Percentiles rank a stretch among this genome's conserved stretches.
These are phyloP conservation scores for Stictonetta naevosa DNA, from an alignment of 2,113 vertebrate genomes.

Conservation along the genomic window DNA sequence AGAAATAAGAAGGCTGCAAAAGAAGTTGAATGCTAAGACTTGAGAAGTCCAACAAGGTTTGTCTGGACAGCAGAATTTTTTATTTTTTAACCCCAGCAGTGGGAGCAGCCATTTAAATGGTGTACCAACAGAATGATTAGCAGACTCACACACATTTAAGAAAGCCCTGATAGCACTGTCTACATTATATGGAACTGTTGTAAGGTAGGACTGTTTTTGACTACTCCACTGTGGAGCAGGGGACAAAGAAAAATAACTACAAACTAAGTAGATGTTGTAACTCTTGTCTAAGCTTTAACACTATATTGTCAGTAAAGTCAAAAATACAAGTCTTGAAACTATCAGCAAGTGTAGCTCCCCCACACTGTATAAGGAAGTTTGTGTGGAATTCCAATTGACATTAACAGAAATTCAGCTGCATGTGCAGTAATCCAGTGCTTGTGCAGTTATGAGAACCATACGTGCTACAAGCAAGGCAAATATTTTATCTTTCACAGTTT, in stretches of 20 bases:
- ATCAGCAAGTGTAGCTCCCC: not conserved
- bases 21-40: not conserved
- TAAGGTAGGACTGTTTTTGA: not conserved
- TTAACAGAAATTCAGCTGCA: not conserved
- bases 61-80: not conserved
- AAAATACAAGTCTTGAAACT: not conserved
- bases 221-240: not conserved
- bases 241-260: not conserved
- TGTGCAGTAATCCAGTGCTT: not conserved
- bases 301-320: not conserved
- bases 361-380: not conserved
- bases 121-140: not conserved
- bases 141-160: not conserved
- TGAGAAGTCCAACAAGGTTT: not conserved
- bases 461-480: not conserved
- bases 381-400: not conserved
- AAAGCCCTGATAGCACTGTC: not conserved
- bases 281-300: not conserved
- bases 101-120: not conserved
- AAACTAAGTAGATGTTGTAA: not conserved
- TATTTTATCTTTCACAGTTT: not conserved
- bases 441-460: not conserved
- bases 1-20: slow-evolving; percentile 12
- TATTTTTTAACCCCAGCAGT: not conserved
- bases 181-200: not conserved